These are phyloP conservation scores for Microctonus hyperodae DNA, from an alignment of 2,888 invertebrate genomes.

Conservation along the genomic window DNA sequence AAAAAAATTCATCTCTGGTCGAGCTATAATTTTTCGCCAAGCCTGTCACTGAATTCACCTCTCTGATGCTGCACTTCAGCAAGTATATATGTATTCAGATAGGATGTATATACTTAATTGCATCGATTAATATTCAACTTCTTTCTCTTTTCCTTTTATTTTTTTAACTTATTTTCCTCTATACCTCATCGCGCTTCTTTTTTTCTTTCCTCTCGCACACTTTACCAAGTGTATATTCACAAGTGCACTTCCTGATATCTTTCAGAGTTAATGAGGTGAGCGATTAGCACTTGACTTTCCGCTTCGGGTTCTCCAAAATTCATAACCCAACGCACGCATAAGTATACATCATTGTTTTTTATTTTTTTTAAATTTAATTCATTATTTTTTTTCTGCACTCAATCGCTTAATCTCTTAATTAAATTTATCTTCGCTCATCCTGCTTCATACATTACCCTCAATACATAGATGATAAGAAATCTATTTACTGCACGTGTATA, in stretches of 20 bases:
- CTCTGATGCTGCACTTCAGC: conserved; percentile 28
- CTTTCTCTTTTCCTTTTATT: background rate
- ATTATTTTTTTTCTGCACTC: conserved; percentile 20
- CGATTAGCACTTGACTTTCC: conserved; percentile 2
- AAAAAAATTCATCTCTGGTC: conserved; percentile 17
- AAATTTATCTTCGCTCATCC: conserved; percentile 11
- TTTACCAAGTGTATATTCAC: background rate
- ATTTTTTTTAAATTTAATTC: background rate
- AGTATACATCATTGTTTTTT: conserved; percentile 11
- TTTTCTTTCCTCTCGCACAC: too few relatives aligned
- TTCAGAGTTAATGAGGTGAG: conserved; percentile 26
- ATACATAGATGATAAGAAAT: conserved; percentile 6
- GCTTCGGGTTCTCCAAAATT: background rate
- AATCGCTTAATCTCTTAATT: conserved; percentile 21
- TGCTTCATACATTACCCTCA: background rate
- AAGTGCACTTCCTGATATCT: conserved; percentile 28
- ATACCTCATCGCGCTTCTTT: background rate
- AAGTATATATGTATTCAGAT: conserved; percentile 33
- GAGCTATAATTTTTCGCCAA: conserved; percentile 40
- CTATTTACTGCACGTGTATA: background rate
- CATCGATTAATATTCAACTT: conserved; percentile 43
- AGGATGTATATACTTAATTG: conserved; percentile 41
- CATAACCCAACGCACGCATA: background rate
- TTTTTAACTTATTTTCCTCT: conserved; percentile 27
- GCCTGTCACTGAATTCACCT: conserved; percentile 33